phyloP scores from a whole-genome alignment of 2,113 vertebrate genomes.

The Pachycephala philippinensis region DNA sequence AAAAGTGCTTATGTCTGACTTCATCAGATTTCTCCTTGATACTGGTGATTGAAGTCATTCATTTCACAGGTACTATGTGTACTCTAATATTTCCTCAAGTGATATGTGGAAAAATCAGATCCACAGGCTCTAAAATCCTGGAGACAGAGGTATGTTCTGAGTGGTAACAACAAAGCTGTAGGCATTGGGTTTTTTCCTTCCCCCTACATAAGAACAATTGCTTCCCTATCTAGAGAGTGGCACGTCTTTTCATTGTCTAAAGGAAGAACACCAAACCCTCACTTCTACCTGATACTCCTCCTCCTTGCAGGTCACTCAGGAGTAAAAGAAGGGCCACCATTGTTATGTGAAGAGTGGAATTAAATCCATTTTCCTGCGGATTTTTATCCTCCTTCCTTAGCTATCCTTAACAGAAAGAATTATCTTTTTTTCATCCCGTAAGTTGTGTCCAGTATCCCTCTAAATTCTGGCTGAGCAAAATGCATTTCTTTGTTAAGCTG shows the following conservation, averaged over 20 bases:
- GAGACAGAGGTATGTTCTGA: background rate
- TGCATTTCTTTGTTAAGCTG: background rate
- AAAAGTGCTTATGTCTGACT: background rate
- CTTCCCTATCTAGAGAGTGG: background rate
- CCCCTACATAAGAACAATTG: background rate
- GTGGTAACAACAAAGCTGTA: background rate
- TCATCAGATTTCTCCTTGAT: background rate
- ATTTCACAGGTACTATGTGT: background rate
- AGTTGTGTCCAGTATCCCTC: background rate
- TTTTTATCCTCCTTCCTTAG: background rate
- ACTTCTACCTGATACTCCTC: background rate
- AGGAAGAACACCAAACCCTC: background rate
- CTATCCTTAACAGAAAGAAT: background rate
- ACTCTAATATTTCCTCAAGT: background rate
- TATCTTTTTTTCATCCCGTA: accelerated
- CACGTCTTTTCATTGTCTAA: background rate
- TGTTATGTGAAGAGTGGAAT: background rate
- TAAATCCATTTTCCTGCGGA: background rate
- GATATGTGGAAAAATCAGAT: background rate
- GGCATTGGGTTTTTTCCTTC: background rate
- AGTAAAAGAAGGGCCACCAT: background rate
- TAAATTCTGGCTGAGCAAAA: background rate
- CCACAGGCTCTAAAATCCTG: background rate
- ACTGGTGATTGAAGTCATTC: background rate
- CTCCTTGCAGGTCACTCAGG: background rate